Base-by-base conservation (phyloP, 2,888 invertebrate species). In the Cyrtodaria siliqua region DNA sequence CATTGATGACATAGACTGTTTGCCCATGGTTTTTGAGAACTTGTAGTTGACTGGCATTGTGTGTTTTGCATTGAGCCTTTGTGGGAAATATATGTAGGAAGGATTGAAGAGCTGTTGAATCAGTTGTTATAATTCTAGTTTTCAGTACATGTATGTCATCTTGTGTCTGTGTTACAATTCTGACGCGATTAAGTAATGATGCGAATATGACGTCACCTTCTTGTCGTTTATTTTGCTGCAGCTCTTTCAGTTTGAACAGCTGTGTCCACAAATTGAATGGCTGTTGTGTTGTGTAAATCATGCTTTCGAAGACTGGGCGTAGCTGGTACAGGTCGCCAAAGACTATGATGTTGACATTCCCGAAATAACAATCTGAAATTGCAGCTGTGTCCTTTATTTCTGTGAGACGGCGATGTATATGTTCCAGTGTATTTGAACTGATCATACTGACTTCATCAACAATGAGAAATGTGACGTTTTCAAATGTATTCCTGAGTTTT, bases 361-460 rank as follows among this genome's bases (percentile, higher is more conserved):
- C 44, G 20, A 44, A 44, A 20, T 44, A 44, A 18, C 4, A 4
- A 44, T 44, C n/a, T 44, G 44, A 3, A 18, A 9, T 18, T 18
- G 4, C 42, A 47, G n/a, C 24, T 79, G 23, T 84, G 71, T 81
- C 49, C 62, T 23, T 76, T 79, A 56, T 56, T 38, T 56, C 38
- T 8, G n/a, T 38, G 2, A 56, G 20, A 3, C 56, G 2, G 2
- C 12, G 2, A n/a, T 56, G 56, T 16, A 56, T 56, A 20, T 56
- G 56, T n/a, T 29, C n/a, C 3, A 56, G 18, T 23, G 23, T 56
- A 8, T 56, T 26, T 1, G 29, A 29, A 16, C 38, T 38, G 12
- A 56, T 29, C 56, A 56, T 56, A 38, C 56, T 56, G n/a, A 56
- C 29, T 23, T 38, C 56, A 56, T 56, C 56, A 38, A 56, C 38